Percentiles rank a stretch among this genome's conserved stretches.
phyloP scores from a whole-genome alignment of 1,140 invertebrate species.

The Pseudachorutes palmiensis region DNA sequence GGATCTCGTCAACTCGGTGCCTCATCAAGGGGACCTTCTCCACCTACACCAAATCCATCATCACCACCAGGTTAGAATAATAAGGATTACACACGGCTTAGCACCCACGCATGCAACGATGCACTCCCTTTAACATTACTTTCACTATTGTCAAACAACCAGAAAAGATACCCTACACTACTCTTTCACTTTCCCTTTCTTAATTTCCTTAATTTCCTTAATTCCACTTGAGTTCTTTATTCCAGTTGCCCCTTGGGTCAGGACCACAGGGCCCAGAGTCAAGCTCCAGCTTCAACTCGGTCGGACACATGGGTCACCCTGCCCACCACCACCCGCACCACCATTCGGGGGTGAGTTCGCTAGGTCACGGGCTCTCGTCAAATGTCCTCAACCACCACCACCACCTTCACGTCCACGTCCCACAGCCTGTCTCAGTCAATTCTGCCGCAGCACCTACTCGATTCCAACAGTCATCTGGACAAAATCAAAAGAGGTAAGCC shows the following conservation, averaged over 20 bases:
- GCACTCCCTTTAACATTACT: slow-evolving; percentile 2
- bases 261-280: slow-evolving; percentile 16
- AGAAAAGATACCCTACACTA: too few species aligned
- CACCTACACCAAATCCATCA: slow-evolving; percentile 26
- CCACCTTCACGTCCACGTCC: slow-evolving; percentile 25
- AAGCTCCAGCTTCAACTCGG: slow-evolving; percentile 21
- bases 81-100: background rate
- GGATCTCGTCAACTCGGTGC: slow-evolving; percentile 13
- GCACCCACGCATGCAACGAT: slow-evolving; percentile 10
- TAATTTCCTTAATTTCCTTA: background rate
- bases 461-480: slow-evolving; percentile 22
- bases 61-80: slow-evolving; percentile 22
- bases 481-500: slow-evolving; percentile 23
- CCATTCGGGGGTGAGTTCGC: slow-evolving; percentile 9
- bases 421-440: slow-evolving; percentile 13
- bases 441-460: slow-evolving; percentile 4
- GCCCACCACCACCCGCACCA: slow-evolving; percentile 21
- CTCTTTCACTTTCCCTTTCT: too few species aligned
- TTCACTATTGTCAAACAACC: too few species aligned
- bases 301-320: slow-evolving; percentile 21
- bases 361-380: background rate
- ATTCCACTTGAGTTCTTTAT: background rate
- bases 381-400: slow-evolving; percentile 29
- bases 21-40: slow-evolving; percentile 25
- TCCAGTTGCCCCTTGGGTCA: slow-evolving; percentile 12